Evolutionary conservation across 64 coral and sea anemone genomes (phyloP), one percentile per base, ranked within the genome.

Genomic region (Acropora tenuis): DNA sequence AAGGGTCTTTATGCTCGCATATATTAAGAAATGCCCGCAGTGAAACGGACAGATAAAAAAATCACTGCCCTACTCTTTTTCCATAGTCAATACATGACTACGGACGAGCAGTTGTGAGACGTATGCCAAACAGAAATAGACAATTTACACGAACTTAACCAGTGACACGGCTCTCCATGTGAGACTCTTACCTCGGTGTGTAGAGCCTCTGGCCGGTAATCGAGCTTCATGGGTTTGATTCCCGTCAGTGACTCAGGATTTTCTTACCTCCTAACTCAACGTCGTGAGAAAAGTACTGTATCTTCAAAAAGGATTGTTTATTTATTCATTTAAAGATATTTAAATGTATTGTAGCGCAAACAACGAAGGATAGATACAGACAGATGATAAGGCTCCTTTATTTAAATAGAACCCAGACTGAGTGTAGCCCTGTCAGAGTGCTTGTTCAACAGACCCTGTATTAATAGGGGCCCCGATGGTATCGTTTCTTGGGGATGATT

Each of bases 121-220:
- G 67, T 69, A 69, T 69, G 67, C 67, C 67, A 69, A 69, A 69
- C 67, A 69, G 67, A 69, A 69, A 69, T 69, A 69, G 67, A 69
- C 67, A 69, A 69, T 69, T 69, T 69, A 69, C 67, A 69, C 12
- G 67, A 69, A 53, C 50, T 69, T 69, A 69, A 69, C 67, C 67
- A 69, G 67, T 69, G 67, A 69, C 67, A 69, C 1, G 67, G 67
- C 67, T 69, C 67, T 69, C 67, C 1, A 69, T 69, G 67, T 69
- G 67, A 1, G 1, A 69, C 67, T 69, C 67, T 69, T 69, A 69
- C 5, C 67, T 69, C 67, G 8, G n/a, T 69, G 67, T 69, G 67
- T 69, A 69, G 67, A 69, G 11, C 67, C 67, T 69, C 67, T 69
- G 67, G 67, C 67, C 67, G 67, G 67, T 69, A 69, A 69, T 69